Percentiles rank a stretch among this genome's conserved stretches.
These are phyloP conservation scores for Astatotilapia flaviijosephi DNA, from an alignment of 2,113 vertebrate species.

Conservation along the genomic window DNA sequence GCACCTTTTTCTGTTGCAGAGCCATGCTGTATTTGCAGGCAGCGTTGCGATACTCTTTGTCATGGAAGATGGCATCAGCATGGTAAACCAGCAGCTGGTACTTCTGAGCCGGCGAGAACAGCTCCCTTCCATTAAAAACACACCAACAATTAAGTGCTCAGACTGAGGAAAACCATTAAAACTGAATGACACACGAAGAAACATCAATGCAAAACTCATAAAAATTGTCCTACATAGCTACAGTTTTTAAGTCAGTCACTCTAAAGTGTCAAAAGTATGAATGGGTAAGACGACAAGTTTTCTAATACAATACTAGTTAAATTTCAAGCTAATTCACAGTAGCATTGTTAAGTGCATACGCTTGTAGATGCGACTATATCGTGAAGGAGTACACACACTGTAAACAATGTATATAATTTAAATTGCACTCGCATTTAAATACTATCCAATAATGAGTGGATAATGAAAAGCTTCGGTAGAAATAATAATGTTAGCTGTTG, in stretches of 20 bases:
- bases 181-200: background rate
- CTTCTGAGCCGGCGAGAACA: slow-evolving; percentile 94
- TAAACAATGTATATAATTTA: background rate
- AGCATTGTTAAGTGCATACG: background rate
- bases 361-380: background rate
- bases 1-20: slow-evolving; percentile 94
- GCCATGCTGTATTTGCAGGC: slow-evolving; percentile 98
- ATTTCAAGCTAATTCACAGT: background rate
- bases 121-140: slow-evolving; percentile 73
- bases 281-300: background rate
- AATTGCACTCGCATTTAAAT: background rate
- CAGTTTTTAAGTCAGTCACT: background rate
- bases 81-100: slow-evolving; percentile 97
- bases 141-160: background rate
- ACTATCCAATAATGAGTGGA: too few relatives aligned
- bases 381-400: background rate
- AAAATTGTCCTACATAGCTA: background rate
- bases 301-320: background rate
- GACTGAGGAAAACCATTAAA: background rate
- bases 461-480: background rate
- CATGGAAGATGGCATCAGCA: slow-evolving; percentile 94
- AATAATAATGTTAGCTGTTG: background rate
- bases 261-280: background rate
- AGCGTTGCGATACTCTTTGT: slow-evolving; percentile 96
- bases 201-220: background rate